phyloP scores from a whole-genome alignment of 2,888 invertebrate species.

The Augiades crinisus region DNA sequence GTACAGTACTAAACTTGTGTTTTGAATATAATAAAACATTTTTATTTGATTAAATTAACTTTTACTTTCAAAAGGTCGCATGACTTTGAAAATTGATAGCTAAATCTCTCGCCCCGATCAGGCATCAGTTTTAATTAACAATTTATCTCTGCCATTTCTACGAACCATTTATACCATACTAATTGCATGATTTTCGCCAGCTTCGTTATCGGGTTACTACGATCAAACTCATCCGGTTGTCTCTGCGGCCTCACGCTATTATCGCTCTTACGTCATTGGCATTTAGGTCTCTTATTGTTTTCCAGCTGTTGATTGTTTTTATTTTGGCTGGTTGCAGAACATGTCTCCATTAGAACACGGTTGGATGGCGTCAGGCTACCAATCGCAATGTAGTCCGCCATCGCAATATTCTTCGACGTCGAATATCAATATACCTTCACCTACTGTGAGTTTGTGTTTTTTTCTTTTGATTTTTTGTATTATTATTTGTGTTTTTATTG shows the following conservation, averaged over 20 bases:
- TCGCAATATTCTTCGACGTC: constrained; percentile 77
- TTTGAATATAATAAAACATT: too few relatives aligned
- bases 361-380: constrained; percentile 82
- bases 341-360: constrained; percentile 83
- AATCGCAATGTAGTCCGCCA: constrained; percentile 79
- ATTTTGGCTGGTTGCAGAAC: constrained; percentile 60
- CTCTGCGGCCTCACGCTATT: constrained; percentile 16
- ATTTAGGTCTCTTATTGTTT: constrained; percentile 9
- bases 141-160: background rate
- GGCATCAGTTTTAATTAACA: background rate
- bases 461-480: constrained; percentile 31
- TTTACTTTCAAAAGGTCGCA: background rate
- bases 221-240: background rate
- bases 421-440: constrained; percentile 82
- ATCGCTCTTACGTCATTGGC: constrained; percentile 19
- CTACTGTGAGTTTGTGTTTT: constrained; percentile 73
- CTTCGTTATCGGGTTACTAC: constrained; percentile 14
- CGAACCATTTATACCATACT: constrained; percentile 4
- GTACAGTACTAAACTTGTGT: too few relatives aligned
- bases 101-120: background rate
- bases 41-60: too few relatives aligned
- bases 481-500: background rate
- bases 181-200: constrained; percentile 17
- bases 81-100: background rate
- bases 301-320: constrained; percentile 22